Conservation (phyloP, 2,888 invertebrate genomes). For the Drosophila lutescens region DNA sequence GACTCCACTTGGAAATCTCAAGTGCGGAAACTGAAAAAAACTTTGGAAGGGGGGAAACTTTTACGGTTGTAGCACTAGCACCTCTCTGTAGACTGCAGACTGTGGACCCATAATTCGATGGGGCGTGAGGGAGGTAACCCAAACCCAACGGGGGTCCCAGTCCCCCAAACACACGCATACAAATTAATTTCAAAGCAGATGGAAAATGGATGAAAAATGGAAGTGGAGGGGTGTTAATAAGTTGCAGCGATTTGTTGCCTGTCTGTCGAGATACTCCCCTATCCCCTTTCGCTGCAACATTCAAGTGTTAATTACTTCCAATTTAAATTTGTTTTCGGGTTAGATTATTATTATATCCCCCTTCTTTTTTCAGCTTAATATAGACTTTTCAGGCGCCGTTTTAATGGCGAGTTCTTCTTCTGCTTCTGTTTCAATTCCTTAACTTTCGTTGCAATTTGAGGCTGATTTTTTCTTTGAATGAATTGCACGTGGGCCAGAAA, state of each 20-base stretch:
- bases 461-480: slow-evolving; percentile 1
- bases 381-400: slow-evolving; percentile 43
- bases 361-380: neutral
- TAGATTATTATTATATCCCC: slow-evolving; percentile 59
- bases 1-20: neutral
- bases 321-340: slow-evolving; percentile 66
- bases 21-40: slow-evolving; percentile 11
- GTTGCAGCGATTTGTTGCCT: slow-evolving; percentile 74
- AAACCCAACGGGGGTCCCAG: slow-evolving; percentile 55
- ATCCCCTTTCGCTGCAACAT: neutral
- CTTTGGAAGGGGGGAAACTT: neutral
- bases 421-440: slow-evolving; percentile 3
- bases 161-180: slow-evolving; percentile 7
- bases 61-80: neutral
- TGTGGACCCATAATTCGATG: slow-evolving; percentile 9
- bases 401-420: slow-evolving; percentile 9
- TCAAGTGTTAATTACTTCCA: slow-evolving; percentile 71
- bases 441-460: slow-evolving; percentile 15
- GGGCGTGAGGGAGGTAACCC: slow-evolving; percentile 1
- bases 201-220: slow-evolving; percentile 16
- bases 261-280: slow-evolving; percentile 44
- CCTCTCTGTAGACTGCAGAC: neutral
- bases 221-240: slow-evolving; percentile 59
- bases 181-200: slow-evolving; percentile 41
- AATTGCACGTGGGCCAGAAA: slow-evolving; percentile 61